A percentile compares a stretch with the other conserved stretches of the same genome.
These are phyloP conservation scores for Drosophila nigritarsus DNA, from an alignment of 2,888 invertebrate genomes.

Conservation along the genomic window DNA sequence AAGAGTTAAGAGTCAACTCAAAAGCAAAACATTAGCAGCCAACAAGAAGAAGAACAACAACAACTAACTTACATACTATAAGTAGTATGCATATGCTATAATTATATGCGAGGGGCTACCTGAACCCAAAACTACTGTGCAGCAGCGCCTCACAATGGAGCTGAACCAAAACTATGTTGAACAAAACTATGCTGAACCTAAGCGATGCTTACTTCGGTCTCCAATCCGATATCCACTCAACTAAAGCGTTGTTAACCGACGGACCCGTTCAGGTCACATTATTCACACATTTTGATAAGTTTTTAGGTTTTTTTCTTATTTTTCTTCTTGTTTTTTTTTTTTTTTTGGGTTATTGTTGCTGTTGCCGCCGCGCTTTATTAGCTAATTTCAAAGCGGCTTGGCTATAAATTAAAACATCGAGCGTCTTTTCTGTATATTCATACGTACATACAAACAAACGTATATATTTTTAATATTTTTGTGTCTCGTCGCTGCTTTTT, in stretches of 20 bases:
- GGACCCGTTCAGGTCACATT: conserved; percentile 74
- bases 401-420: conserved; percentile 77
- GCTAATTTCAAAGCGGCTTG: conserved; percentile 79
- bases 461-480: conserved; percentile 31
- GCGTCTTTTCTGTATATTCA: conserved; percentile 28
- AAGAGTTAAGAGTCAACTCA: not conserved
- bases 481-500: conserved; percentile 45
- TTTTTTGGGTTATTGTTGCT: conserved; percentile 27
- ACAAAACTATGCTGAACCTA: conserved; percentile 5
- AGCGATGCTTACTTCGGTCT: not conserved
- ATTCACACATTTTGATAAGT: conserved; percentile 74
- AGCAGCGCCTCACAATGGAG: conserved; percentile 22
- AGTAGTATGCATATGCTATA: conserved; percentile 17
- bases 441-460: not conserved
- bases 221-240: not conserved
- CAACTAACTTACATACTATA: conserved; percentile 10
- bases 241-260: conserved; percentile 37
- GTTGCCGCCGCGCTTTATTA: conserved; percentile 60
- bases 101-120: conserved; percentile 46
- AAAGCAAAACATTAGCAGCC: conserved; percentile 1
- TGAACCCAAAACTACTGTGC: conserved; percentile 57
- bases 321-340: conserved; percentile 14
- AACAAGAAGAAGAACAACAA: not conserved
- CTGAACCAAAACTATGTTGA: conserved; percentile 8
- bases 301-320: conserved; percentile 25